Conservation (phyloP, 2,797 vertebrate species). For the Helarctos malayanus region DNA sequence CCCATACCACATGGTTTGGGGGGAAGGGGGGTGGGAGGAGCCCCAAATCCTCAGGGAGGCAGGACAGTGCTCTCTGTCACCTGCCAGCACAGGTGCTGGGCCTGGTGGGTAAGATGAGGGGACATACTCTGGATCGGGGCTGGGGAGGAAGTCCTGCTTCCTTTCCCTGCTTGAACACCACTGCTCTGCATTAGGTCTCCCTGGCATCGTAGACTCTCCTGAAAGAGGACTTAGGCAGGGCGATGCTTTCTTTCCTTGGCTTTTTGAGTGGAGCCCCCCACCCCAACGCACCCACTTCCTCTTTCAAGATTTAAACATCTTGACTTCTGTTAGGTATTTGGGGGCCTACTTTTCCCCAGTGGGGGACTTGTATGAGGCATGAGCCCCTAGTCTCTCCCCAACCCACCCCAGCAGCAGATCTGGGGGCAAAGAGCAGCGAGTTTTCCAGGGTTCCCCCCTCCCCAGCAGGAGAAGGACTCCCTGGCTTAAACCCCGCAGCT, state of each 20-base stretch:
- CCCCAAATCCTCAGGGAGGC: constrained; percentile 47
- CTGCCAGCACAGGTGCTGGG: constrained; percentile 33
- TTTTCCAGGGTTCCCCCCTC: background rate
- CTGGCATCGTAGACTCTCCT: background rate
- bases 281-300: background rate
- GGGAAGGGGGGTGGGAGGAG: constrained; percentile 64
- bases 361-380: background rate
- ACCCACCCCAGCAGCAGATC: background rate
- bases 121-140: background rate
- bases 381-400: background rate
- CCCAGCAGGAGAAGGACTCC: background rate
- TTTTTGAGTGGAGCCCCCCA: constrained; percentile 17
- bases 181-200: background rate
- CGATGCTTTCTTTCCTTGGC: background rate
- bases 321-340: background rate
- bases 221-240: constrained; percentile 47
- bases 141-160: background rate
- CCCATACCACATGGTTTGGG: constrained; percentile 72
- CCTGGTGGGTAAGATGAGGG: background rate
- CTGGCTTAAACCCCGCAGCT: background rate
- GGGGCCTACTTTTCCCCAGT: background rate
- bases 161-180: background rate
- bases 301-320: constrained; percentile 12
- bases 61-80: constrained; percentile 50
- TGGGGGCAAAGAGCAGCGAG: background rate